These are phyloP conservation scores for Diceros bicornis DNA, from an alignment of 2,797 vertebrate genomes.

Conservation along the genomic window DNA sequence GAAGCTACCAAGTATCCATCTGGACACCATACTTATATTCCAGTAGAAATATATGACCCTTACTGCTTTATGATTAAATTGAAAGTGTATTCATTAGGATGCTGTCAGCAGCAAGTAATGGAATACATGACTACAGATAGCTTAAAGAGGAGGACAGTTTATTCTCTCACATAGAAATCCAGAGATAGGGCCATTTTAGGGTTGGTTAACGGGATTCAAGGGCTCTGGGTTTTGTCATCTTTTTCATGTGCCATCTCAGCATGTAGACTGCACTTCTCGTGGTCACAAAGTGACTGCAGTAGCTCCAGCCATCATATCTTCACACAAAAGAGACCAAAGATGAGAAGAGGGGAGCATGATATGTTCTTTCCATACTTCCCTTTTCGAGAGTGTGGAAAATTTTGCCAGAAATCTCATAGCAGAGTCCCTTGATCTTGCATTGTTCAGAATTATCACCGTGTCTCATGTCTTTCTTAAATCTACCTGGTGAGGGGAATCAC, in stretches of 20 bases:
- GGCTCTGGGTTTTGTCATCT: background rate
- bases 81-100: slow-evolving; percentile 15
- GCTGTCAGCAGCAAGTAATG: background rate
- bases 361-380: background rate
- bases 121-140: background rate
- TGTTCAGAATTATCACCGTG: background rate
- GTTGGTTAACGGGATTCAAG: background rate
- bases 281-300: background rate
- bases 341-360: background rate
- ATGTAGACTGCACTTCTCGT: background rate
- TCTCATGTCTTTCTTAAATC: background rate
- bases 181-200: background rate
- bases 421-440: background rate
- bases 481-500: background rate
- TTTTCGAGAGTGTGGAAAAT: background rate
- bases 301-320: background rate
- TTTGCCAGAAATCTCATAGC: background rate
- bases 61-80: background rate
- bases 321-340: background rate
- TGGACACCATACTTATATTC: background rate
- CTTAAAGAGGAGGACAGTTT: background rate
- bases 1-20: background rate
- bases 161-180: background rate
- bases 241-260: background rate
- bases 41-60: background rate